Conservation (phyloP, 30 jellyfish, hydroid and myxozoan species). For the Calvadosia cruxmelitensis region DNA sequence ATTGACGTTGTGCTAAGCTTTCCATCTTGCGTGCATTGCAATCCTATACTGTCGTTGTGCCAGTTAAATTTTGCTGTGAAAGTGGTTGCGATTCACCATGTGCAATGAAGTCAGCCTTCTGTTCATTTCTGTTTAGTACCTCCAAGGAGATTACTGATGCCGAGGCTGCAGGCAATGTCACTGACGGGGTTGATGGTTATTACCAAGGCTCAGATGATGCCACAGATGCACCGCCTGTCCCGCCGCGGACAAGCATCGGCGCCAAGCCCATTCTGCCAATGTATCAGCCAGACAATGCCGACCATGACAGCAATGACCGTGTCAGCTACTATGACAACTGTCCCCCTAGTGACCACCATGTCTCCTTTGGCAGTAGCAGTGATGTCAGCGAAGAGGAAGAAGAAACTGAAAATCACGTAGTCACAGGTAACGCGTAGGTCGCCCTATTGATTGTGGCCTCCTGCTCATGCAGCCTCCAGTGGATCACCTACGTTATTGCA, state of each 20-base stretch:
- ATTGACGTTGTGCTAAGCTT: too few relatives aligned
- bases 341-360: constrained; percentile 19
- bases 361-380: constrained; percentile 41
- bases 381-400: constrained; percentile 69
- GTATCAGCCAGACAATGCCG: not conserved
- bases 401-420: constrained; percentile 44
- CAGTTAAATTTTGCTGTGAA: too few relatives aligned
- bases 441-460: not conserved
- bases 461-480: not conserved
- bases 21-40: too few relatives aligned
- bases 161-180: too few relatives aligned
- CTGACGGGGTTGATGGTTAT: constrained; percentile 1
- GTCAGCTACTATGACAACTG: constrained; percentile 51
- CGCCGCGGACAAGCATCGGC: constrained; percentile 55
- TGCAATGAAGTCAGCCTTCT: too few relatives aligned
- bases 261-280: constrained; percentile 6
- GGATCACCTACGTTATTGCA: too few relatives aligned
- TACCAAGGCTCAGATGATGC: constrained; percentile 1
- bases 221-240: constrained; percentile 49
- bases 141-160: too few relatives aligned
- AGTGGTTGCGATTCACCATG: too few relatives aligned
- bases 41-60: too few relatives aligned
- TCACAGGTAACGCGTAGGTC: too few relatives aligned
- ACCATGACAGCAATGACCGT: constrained; percentile 5
- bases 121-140: too few relatives aligned